Percentiles rank a stretch among this genome's conserved stretches.
Conservation (phyloP, 1,140 invertebrate genomes). For the Potamilus streckersoni region DNA sequence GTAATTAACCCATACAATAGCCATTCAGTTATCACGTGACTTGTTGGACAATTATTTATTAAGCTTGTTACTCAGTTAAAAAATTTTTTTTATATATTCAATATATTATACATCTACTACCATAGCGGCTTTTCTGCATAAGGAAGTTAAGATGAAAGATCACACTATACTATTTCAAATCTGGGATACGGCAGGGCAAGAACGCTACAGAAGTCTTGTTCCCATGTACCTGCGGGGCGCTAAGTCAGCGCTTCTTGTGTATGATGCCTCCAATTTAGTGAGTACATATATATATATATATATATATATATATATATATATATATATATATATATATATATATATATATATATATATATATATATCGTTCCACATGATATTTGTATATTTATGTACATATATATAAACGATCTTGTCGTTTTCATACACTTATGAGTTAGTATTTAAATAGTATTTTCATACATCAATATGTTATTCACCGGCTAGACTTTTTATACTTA, state of each 20-base stretch:
- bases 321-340: neutral
- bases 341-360: too few relatives aligned
- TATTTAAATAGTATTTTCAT: too few relatives aligned
- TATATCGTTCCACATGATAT: neutral
- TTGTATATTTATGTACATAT: neutral
- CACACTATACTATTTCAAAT: slow-evolving; percentile 89
- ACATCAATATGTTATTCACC: too few relatives aligned
- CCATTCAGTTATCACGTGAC: too few relatives aligned
- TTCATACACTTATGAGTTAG: too few relatives aligned
- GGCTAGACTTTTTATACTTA: too few relatives aligned
- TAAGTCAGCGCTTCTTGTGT: slow-evolving; percentile 43
- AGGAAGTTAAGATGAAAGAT: slow-evolving; percentile 42
- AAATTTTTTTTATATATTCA: too few relatives aligned
- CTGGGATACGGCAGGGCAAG: slow-evolving; percentile 99
- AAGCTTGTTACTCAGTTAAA: too few relatives aligned
- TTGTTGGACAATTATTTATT: too few relatives aligned
- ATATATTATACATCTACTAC: neutral
- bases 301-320: neutral
- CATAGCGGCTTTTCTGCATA: slow-evolving; percentile 43
- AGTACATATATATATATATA: neutral
- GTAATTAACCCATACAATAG: too few relatives aligned
- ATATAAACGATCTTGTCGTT: too few relatives aligned
- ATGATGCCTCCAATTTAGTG: slow-evolving; percentile 46
- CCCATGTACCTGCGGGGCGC: slow-evolving; percentile 80
- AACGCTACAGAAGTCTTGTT: slow-evolving; percentile 97